Base-by-base conservation (phyloP, 2,113 vertebrate genomes). In the Stomatorhinus ivindoensis region DNA sequence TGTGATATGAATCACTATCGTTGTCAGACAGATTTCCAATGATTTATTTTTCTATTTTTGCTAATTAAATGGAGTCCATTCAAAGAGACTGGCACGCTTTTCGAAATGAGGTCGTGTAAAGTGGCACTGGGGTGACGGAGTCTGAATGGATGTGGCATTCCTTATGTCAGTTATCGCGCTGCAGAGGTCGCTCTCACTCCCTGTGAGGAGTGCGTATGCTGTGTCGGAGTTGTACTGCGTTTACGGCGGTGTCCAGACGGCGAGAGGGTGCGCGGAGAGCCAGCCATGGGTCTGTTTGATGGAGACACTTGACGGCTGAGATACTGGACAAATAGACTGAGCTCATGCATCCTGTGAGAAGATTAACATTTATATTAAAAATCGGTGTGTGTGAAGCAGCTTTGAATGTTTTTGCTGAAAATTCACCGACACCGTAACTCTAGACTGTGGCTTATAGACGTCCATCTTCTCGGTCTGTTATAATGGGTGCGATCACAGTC, bases 321-420 rank as follows among this genome's bases (percentile, higher is more conserved):
- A 84, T 90, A 90, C 88, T 86, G 88, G 92, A 93, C 92, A 91
- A 93, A 94, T 87, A 88, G 47, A 89, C 92, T 92, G 92, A 91
- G 91, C 93, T 91, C 93, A 85, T 86, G 35, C 91, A 92, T 91
- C 93, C 92, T 94, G 92, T 93, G 92, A 93, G 92, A 91, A 93
- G 93, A 95, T 95, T 94, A 94, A 91, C 92, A 94, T 95, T 94
- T 94, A 94, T 94, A 94, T 95, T 93, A 93, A 93, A 94, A 92
- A 93, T 92, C 91, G 92, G 92, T 94, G 94, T 93, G 93, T 92
- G 88, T 92, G 92, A 91, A 88, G 87, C 88, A 90, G 91, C 90
- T 90, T 91, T 92, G 89, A 93, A 93, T 94, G 93, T 93, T 93
- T 90, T 91, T 92, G 93, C 93, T 94, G 93, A 94, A 92, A 94